A percentile compares a stretch with the other conserved stretches of the same genome.
Conservation (phyloP, 2,113 vertebrate genomes). For the Hemibagrus wyckioides region DNA sequence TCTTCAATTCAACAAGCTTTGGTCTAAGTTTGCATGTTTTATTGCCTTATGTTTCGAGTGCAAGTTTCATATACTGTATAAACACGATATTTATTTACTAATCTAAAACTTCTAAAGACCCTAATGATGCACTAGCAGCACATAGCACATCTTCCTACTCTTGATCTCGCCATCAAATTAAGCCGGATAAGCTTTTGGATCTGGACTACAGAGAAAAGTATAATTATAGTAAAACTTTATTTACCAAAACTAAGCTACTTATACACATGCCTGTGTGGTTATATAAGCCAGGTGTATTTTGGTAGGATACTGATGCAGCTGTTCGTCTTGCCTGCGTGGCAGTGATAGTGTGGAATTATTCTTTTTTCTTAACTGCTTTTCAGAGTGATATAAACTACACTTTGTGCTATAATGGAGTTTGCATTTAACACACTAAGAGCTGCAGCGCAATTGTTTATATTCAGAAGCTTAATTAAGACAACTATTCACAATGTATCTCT, state of each 20-base stretch:
- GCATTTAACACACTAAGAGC: not conserved
- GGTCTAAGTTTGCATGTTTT: not conserved
- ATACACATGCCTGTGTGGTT: not conserved
- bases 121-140: not conserved
- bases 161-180: slow-evolving; percentile 7
- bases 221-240: slow-evolving; percentile 38
- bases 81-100: not conserved
- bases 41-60: not conserved
- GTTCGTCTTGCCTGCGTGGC: slow-evolving; percentile 16
- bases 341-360: not conserved
- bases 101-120: not conserved
- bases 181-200: slow-evolving; percentile 15
- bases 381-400: not conserved
- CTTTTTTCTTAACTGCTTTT: not conserved
- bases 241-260: slow-evolving; percentile 22
- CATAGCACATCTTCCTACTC: not conserved
- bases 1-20: not conserved
- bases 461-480: not conserved
- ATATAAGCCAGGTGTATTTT: slow-evolving; percentile 20
- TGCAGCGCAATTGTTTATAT: not conserved
- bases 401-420: not conserved
- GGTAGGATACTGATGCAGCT: not conserved
- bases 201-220: slow-evolving; percentile 10
- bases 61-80: not conserved
- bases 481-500: not conserved